Base-by-base conservation (phyloP, 1,140 invertebrate species). In the Uloborus diversus region DNA sequence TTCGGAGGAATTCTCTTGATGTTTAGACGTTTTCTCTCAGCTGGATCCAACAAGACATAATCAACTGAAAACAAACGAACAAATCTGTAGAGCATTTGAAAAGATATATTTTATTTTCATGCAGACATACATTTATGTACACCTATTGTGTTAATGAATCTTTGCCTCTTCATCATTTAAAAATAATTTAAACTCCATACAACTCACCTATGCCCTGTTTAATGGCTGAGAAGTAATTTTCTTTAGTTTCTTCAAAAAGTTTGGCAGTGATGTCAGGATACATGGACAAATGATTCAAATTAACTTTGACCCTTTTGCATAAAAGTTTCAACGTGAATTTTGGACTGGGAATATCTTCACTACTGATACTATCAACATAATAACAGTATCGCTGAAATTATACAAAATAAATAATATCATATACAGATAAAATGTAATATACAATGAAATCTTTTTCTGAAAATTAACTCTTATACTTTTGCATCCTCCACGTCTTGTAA, bases 41-140 rank as follows among this genome's bases (percentile, higher is more conserved):
- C 37, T 35, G 62, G 62, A 33, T 75, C 71, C 59, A 75, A 23
- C 30, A 75, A 64, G 17, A 75, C 28, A 75, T 75, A 75, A 35
- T 75, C 59, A 51, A 75, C 71, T 75, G 27, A 33, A 64, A 32
- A 73, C 1, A 64, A 75, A 64, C 11, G 17, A n/a, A 1, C 30
- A 42, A 42, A n/a, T 2, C 17, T 9, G 17, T 42, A 13, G 37
- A 42, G 17, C 37, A 42, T 42, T 1, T 13, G 9, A 13, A 13
- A 42, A 13, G 1, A 42, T 42, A 42, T 42, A 13, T 13, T 17
- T 17, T 42, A 13, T 42, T 42, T 42, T 42, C 37, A 42, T 42
- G 17, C 2, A 42, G 17, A 42, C 17, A 2, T 42, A 13, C n/a
- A n/a, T n/a, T n/a, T n/a, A n/a, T n/a, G n/a, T n/a, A n/a, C n/a